Evolutionary conservation across 2,797 vertebrate species (phyloP), one percentile per base, ranked within the genome.

Genomic region (Poecilia picta): DNA sequence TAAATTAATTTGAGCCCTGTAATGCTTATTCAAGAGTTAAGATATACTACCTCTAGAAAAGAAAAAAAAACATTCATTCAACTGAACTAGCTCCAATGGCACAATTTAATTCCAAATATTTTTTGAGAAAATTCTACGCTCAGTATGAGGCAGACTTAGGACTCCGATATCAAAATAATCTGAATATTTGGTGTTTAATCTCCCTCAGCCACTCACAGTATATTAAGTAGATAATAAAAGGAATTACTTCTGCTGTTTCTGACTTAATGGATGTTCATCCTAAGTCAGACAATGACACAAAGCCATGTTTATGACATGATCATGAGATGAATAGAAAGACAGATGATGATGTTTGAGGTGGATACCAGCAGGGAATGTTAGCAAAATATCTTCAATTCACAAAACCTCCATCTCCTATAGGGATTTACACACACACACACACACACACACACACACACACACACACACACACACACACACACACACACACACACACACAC

Each of bases 11-110:
- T 70, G 64, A 83, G 75, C 72, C 33, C 64, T 77, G 68, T 51
- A 75, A 64, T 89, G 83, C 87, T 86, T 88, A 87, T 86, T 86
- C 90, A 90, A 88, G 62, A 79, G 80, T 88, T 76, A 39, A 68
- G 81, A 77, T 85, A 76, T 85, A 79, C 79, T 81, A 72, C 41
- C 75, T 8, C 74, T 74, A 76, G 46, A 84, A 79, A 72, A 36
- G 75, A 78, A 59, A n/a, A 15, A 28, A n/a, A 13, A 66, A 46
- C 0, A 83, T 8, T 31, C 49, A 81, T 83, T 80, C 74, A 81
- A 87, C 72, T 89, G 83, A 88, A 88, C 73, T 72, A 81, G 49
- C 85, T 76, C 77, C 85, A 88, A 72, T 85, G 88, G 86, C 88
- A 81, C 64, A 53, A 90, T 85, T 87, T 15, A 81, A 73, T 81